These are phyloP conservation scores for Chrysogorgia sp. DNA, from an alignment of 92 coral and sea anemone species.

Conservation along the genomic window DNA sequence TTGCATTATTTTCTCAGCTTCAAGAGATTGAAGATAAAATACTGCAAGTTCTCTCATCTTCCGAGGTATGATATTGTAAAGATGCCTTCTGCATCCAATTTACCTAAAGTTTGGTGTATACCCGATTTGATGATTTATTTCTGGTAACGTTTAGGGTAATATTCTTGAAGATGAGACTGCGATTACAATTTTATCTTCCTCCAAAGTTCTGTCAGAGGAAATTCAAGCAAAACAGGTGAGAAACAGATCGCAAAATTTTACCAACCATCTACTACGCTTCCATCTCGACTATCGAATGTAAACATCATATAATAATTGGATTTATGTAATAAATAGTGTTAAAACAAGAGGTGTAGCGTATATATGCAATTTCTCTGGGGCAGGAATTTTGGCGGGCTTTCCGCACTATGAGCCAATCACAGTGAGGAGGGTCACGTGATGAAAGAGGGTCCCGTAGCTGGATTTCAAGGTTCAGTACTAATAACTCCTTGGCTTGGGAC, in stretches of 20 bases:
- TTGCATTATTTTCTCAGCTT: slow-evolving; percentile 57
- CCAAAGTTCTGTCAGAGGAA: slow-evolving; percentile 96
- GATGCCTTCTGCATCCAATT: not conserved
- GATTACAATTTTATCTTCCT: slow-evolving; percentile 89
- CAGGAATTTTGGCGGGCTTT: too few relatives aligned
- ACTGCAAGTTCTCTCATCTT: slow-evolving; percentile 87
- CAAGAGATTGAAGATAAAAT: slow-evolving; percentile 99
- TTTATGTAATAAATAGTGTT: too few relatives aligned
- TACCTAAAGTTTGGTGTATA: too few relatives aligned
- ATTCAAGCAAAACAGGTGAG: slow-evolving; percentile 95
- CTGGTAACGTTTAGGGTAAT: slow-evolving; percentile 69
- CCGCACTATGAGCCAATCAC: too few relatives aligned
- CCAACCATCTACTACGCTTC: not conserved
- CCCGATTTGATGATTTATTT: not conserved
- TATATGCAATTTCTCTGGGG: too few relatives aligned
- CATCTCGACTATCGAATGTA: too few relatives aligned
- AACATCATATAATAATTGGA: not conserved
- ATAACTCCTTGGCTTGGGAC: too few relatives aligned
- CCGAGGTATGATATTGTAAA: slow-evolving; percentile 68
- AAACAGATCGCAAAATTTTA: not conserved
- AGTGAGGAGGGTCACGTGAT: too few relatives aligned
- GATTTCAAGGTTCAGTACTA: too few relatives aligned
- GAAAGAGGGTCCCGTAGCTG: too few relatives aligned
- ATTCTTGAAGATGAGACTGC: slow-evolving; percentile 99
- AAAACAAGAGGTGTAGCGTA: too few relatives aligned